Evolutionary conservation across 2,113 vertebrate genomes (phyloP).

Genomic region (Thryonomys swinderianus): DNA sequence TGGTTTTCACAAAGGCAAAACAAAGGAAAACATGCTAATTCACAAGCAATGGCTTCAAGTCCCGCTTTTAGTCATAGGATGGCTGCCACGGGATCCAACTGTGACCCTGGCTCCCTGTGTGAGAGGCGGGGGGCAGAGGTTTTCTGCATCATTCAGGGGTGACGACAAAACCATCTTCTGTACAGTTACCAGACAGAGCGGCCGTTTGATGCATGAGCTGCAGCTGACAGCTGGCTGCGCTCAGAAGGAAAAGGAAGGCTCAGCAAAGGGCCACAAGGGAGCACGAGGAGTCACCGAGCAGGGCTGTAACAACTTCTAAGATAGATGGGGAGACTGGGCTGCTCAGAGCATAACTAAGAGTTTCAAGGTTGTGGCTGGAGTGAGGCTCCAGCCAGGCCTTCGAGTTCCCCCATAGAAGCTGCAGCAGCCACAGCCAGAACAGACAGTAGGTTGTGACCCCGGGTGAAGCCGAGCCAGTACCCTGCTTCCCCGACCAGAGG

Average conservation of each 20-base stretch:
- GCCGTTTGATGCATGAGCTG: not conserved
- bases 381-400: not conserved
- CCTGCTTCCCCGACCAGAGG: not conserved
- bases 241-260: conserved; percentile 21
- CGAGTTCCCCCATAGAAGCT: rapidly evolving
- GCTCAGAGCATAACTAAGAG: not conserved
- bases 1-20: conserved; percentile 53
- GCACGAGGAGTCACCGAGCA: rapidly evolving
- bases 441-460: rapidly evolving
- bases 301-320: not conserved
- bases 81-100: not conserved
- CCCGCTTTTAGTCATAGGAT: not conserved
- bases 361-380: not conserved
- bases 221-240: not conserved
- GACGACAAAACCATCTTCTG: conserved; percentile 44
- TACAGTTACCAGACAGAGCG: not conserved
- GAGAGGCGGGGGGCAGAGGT: not conserved
- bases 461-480: rapidly evolving
- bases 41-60: conserved; percentile 40
- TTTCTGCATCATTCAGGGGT: not conserved
- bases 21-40: conserved; percentile 54
- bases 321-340: not conserved
- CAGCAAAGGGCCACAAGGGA: not conserved
- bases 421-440: not conserved
- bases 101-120: not conserved